Conservation (phyloP, 2,797 vertebrate species). For the Chaunax sp. region DNA sequence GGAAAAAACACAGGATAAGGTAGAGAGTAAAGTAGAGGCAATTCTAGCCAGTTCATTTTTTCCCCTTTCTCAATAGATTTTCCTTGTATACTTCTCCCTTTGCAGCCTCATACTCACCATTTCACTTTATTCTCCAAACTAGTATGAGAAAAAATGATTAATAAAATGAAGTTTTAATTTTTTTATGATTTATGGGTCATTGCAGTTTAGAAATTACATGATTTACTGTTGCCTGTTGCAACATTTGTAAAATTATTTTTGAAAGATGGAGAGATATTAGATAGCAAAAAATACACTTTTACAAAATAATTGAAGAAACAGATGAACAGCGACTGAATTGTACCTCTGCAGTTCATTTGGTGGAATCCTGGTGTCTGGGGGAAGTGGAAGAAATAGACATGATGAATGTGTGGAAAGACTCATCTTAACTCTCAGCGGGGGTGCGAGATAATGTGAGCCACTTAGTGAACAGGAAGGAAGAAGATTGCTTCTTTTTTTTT, state of each 20-base stretch:
- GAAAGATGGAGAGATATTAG: background rate
- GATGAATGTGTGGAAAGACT: conserved; percentile 52
- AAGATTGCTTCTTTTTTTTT: conserved; percentile 34
- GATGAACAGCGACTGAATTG: conserved; percentile 23
- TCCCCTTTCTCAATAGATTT: conserved; percentile 28
- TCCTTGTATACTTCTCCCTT: conserved; percentile 9
- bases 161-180: conserved; percentile 52
- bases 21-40: conserved; percentile 23
- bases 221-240: conserved; percentile 4
- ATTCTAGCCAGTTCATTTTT: conserved; percentile 12
- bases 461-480: conserved; percentile 61
- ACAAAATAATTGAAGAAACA: background rate
- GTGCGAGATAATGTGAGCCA: conserved; percentile 54
- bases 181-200: conserved; percentile 20
- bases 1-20: conserved; percentile 28
- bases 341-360: conserved; percentile 11
- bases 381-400: conserved; percentile 25
- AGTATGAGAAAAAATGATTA: conserved; percentile 1
- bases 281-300: background rate
- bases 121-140: conserved; percentile 40
- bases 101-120: conserved; percentile 30
- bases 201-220: conserved; percentile 16
- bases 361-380: conserved; percentile 24
- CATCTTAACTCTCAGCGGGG: conserved; percentile 63
- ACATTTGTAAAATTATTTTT: conserved; percentile 14